Base-by-base conservation (phyloP, 2,113 vertebrate species). In the Columba livia region DNA sequence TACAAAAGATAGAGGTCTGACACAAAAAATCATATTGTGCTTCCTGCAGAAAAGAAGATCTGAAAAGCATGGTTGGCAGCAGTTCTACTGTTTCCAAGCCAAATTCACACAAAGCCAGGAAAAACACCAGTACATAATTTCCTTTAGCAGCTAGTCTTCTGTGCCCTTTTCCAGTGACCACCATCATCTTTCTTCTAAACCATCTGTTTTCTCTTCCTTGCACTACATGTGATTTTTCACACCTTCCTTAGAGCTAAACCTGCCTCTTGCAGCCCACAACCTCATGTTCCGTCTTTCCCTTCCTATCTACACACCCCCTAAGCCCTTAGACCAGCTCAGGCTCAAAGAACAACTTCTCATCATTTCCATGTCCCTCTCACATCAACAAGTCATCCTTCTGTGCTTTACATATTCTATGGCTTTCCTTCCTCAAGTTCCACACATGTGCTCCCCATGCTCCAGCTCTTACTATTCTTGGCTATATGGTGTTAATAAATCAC, bases 371-470 rank as follows among this genome's bases (percentile, higher is more conserved):
- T 82, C 32, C 1, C 17, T 20, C 10, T 48, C 1, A 0, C 1
- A 1, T 32, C 42, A 85, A 11, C 11, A 78, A 60, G 25, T 10
- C 36, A 73, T 25, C n/a, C 12, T 85, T 61, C 50, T 19, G 5
- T 19, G 31, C 0, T 0, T 10, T 53, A 23, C 31, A 36, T 54
- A 3, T 6, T 80, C 25, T 12, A 32, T 5, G 28, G 10, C 10
- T 44, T 8, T 42, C 23, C 25, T 53, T 66, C 58, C 24, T 83
- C n/a, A 58, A 7, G 8, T 31, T 70, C 19, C 56, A 56, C 0
- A 0, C 25, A 54, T 32, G 21, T 26, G 25, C 3, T 36, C 5
- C 12, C 25, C 42, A 7, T 62, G 25, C n/a, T 92, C 31, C 26
- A 71, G 23, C 11, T 81, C 23, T 67, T 32, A 24, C 6, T 21